phyloP scores from a whole-genome alignment of 2,113 vertebrate genomes.

The Serilophus lunatus region DNA sequence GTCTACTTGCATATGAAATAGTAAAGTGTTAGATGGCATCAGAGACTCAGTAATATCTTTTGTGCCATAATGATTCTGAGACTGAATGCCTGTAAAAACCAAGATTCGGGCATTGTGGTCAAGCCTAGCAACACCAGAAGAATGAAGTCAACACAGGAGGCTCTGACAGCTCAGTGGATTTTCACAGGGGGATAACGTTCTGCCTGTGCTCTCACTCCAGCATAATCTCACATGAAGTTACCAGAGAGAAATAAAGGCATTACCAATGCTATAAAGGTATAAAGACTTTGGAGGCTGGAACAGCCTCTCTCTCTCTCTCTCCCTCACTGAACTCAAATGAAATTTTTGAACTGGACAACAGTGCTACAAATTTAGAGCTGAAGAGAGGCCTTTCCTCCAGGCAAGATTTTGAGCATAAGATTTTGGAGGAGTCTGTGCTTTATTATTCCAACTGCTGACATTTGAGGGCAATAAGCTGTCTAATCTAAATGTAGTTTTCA shows the following conservation, averaged over 20 bases:
- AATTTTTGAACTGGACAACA: neutral
- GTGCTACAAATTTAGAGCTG: neutral
- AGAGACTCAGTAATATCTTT: neutral
- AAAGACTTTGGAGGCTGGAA: neutral
- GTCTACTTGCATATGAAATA: neutral
- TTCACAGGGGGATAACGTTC: accelerated
- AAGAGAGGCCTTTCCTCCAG: neutral
- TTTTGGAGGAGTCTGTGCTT: neutral
- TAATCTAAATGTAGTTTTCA: neutral
- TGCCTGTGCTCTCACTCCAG: neutral
- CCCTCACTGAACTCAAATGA: neutral
- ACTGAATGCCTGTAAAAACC: neutral
- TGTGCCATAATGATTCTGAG: neutral
- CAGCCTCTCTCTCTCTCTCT: neutral
- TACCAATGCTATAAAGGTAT: neutral
- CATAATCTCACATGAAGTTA: neutral
- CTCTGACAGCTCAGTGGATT: neutral
- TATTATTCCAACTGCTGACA: neutral
- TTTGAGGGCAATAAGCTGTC: neutral
- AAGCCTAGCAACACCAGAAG: neutral
- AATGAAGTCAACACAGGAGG: neutral
- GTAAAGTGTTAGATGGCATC: neutral
- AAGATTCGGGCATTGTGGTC: neutral
- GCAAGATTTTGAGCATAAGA: neutral
- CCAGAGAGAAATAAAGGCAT: neutral